Conservation (phyloP, 2,113 vertebrate species). For the Dicrurus megarhynchus region DNA sequence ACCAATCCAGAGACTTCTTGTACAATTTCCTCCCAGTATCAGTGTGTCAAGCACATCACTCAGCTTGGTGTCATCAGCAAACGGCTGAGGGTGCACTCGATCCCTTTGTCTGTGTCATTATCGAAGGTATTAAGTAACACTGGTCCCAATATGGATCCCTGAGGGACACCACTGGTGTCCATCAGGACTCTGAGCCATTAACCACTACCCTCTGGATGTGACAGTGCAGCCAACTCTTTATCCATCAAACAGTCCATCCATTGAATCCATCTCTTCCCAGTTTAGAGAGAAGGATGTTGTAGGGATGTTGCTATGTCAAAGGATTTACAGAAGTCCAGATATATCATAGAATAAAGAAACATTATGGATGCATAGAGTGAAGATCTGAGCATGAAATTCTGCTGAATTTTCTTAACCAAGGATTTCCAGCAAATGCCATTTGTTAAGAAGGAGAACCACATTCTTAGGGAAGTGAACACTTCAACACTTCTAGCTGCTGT, state of each 20-base stretch:
- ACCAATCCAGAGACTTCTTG: not conserved
- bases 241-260: not conserved
- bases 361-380: not conserved
- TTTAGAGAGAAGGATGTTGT: not conserved
- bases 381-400: not conserved
- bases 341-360: not conserved
- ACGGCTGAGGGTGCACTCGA: not conserved
- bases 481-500: not conserved
- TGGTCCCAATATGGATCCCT: fast-evolving
- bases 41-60: not conserved
- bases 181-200: not conserved
- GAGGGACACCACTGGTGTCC: not conserved
- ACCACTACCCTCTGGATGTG: fast-evolving
- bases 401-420: not conserved
- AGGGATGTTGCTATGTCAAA: not conserved
- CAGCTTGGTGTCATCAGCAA: not conserved
- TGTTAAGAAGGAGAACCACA: not conserved
- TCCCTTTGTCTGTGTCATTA: not conserved
- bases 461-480: not conserved
- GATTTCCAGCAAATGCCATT: not conserved
- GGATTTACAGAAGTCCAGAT: not conserved
- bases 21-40: not conserved
- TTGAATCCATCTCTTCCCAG: not conserved
- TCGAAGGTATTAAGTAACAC: not conserved
- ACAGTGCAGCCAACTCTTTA: not conserved